Evolutionary conservation across 2,113 vertebrate species (phyloP), one percentile per base, ranked within the genome.

Genomic region (Ornithorhynchus anatinus): DNA sequence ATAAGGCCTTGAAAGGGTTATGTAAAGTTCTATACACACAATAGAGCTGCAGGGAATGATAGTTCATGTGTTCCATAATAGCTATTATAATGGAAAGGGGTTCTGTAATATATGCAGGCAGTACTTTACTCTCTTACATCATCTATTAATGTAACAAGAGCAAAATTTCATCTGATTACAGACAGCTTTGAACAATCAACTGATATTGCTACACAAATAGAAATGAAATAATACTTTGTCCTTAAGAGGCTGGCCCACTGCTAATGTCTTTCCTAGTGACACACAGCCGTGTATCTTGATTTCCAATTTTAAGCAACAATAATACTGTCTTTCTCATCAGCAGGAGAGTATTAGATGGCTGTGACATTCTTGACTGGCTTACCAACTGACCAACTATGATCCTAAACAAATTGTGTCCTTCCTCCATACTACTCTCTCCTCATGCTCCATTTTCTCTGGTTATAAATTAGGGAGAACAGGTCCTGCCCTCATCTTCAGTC

Each of bases 1-100:
- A 42, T 43, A 82, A 75, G 54, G 20, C 74, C 9, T 31, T 43
- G 52, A 72, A 48, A 1, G 17, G 44, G 38, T 45, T 72, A 15
- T 51, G n/a, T 51, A 79, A 74, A 25, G 48, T 38, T 5, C 0
- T 39, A 51, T 50, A 31, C 4, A 42, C 17, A 38, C 67, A 45
- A 29, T 56, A n/a, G 27, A 57, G 1, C 0, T 15, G 19, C 5
- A 52, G 10, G 38, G 7, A 25, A 2, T 36, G 36, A 13, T 33
- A 67, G 29, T 35, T 3, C 15, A 57, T n/a, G 5, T 3, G 5
- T 51, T 6, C 42, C 19, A 27, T 29, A 8, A 29, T 27, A 48
- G n/a, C n/a, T n/a, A n/a, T n/a, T n/a, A n/a, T n/a, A n/a, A n/a
- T n/a, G n/a, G n/a, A n/a, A n/a, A n/a, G n/a, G 47, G 31, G 25